Evolutionary conservation across 2,888 invertebrate genomes (phyloP).

Genomic region (Andrena dorsata): DNA sequence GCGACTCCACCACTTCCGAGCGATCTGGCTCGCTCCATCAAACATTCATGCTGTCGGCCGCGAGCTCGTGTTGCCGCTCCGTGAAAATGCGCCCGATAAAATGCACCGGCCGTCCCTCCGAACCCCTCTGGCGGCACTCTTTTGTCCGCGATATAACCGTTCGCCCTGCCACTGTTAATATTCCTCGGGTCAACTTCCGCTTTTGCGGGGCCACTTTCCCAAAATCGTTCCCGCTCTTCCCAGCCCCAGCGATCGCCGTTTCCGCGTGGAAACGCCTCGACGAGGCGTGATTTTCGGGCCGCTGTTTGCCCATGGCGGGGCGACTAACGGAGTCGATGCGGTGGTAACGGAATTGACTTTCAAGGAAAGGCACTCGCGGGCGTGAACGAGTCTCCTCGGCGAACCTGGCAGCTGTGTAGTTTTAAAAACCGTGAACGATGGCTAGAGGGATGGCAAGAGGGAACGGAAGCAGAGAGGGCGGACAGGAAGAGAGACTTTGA

Average conservation of each 20-base stretch:
- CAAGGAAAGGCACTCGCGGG: conserved; percentile 36
- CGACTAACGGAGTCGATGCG: conserved; percentile 13
- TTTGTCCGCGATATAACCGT: conserved; percentile 54
- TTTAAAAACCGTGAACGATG: conserved; percentile 41
- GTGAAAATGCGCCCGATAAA: conserved; percentile 72
- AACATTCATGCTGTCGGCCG: conserved; percentile 72
- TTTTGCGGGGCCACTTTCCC: conserved; percentile 18
- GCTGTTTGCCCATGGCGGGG: neutral
- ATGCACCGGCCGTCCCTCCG: conserved; percentile 44
- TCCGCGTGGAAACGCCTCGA: neutral
- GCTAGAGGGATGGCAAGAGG: neutral
- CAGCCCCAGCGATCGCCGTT: neutral
- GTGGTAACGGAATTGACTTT: neutral
- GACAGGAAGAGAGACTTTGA: conserved; percentile 52
- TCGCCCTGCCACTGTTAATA: conserved; percentile 59
- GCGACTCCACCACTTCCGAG: conserved; percentile 58
- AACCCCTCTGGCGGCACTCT: conserved; percentile 11
- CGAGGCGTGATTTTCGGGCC: neutral
- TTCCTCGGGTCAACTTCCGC: conserved; percentile 53
- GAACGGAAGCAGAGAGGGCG: conserved; percentile 34
- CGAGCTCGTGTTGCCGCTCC: conserved; percentile 63
- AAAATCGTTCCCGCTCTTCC: conserved; percentile 26
- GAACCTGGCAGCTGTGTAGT: conserved; percentile 36
- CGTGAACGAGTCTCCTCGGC: neutral
- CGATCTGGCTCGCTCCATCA: conserved; percentile 72